Conservation (phyloP, 2,797 vertebrate species). For the Salarias fasciatus region DNA sequence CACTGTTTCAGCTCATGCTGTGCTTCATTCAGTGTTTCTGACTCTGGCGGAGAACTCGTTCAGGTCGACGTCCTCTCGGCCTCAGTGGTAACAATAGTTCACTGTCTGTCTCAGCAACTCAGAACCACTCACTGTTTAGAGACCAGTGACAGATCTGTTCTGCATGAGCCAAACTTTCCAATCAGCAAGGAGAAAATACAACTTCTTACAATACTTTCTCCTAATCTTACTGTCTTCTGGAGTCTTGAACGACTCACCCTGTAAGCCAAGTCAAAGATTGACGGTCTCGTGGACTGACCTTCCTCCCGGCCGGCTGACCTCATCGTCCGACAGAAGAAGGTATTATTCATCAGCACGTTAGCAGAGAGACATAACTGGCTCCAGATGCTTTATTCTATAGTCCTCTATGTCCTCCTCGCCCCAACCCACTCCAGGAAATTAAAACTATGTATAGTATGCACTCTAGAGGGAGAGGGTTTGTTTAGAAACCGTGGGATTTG, state of each 20-base stretch:
- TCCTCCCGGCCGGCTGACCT: slow-evolving; percentile 34
- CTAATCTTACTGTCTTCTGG: too few species aligned
- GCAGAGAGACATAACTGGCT: slow-evolving; percentile 56
- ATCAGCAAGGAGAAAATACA: too few species aligned
- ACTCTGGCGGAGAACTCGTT: too few species aligned
- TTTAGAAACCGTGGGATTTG: slow-evolving; percentile 43
- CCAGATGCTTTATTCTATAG: slow-evolving; percentile 70
- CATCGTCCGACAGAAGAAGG: slow-evolving; percentile 51
- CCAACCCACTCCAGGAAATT: slow-evolving; percentile 69
- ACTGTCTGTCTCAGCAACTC: slow-evolving; percentile 8
- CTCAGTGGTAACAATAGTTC: slow-evolving; percentile 12
- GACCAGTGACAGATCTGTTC: too few species aligned
- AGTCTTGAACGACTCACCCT: too few species aligned
- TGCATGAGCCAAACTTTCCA: too few species aligned
- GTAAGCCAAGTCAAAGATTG: slow-evolving; percentile 63
- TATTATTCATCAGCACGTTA: slow-evolving; percentile 67
- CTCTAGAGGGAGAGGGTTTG: slow-evolving; percentile 28
- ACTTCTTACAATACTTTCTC: too few species aligned
- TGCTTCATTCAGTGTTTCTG: slow-evolving; percentile 16
- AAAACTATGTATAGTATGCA: slow-evolving; percentile 53
- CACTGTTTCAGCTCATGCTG: slow-evolving; percentile 36
- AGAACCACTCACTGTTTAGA: too few species aligned
- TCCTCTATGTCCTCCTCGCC: slow-evolving; percentile 34
- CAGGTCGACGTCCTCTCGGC: too few species aligned
- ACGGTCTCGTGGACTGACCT: slow-evolving; percentile 58